These are phyloP conservation scores for Anoplolepis gracilipes DNA, from an alignment of 1,140 invertebrate species.

Conservation along the genomic window DNA sequence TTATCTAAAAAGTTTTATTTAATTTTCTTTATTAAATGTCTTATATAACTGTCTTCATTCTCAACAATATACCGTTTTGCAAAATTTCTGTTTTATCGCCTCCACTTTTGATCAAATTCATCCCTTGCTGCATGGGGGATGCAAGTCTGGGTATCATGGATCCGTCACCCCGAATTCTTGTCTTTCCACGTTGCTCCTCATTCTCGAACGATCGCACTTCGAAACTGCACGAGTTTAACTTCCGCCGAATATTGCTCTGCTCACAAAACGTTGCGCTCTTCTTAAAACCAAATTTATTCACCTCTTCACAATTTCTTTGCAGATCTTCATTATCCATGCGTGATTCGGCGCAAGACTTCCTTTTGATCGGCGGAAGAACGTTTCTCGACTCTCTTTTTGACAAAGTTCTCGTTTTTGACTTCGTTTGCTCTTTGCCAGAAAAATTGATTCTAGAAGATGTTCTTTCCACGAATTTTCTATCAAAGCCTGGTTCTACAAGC, in stretches of 20 bases:
- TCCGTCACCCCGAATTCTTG: not conserved
- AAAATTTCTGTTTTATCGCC: conserved; percentile 3
- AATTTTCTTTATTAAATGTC: not conserved
- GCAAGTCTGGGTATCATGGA: conserved; percentile 61
- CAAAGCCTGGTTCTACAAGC: not conserved
- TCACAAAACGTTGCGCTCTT: not conserved
- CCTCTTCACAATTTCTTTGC: not conserved
- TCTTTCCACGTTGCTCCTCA: conserved; percentile 16
- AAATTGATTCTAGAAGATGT: conserved; percentile 53
- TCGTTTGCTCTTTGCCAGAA: not conserved
- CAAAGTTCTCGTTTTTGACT: not conserved
- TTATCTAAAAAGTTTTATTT: not conserved
- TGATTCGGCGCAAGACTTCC: not conserved
- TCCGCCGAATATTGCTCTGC: conserved; percentile 20
- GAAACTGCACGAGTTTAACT: conserved; percentile 63
- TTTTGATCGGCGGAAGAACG: conserved; percentile 44
- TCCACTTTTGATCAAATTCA: conserved; percentile 5
- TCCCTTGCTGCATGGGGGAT: not conserved
- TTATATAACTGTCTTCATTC: not conserved
- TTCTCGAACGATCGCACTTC: conserved; percentile 34
- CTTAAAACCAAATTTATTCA: conserved; percentile 36
- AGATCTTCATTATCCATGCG: not conserved
- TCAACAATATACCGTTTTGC: conserved; percentile 49
- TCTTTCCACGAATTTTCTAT: conserved; percentile 29
- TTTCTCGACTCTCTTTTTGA: not conserved